Conservation (phyloP, 2,113 vertebrate genomes). For the Dicrurus megarhynchus region DNA sequence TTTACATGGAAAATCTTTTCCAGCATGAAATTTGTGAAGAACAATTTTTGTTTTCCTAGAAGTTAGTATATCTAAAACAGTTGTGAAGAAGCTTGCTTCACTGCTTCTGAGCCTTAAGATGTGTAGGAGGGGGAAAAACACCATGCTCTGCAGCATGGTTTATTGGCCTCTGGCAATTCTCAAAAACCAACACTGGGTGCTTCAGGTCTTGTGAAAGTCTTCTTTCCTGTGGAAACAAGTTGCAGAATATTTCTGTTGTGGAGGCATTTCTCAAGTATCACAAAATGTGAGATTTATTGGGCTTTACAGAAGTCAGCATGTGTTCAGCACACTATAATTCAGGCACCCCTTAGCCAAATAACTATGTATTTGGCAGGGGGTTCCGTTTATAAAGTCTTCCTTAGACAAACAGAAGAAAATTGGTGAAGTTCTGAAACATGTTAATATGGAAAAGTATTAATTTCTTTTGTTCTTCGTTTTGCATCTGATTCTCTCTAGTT, state of each 20-base stretch:
- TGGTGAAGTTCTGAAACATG: neutral
- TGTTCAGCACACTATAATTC: neutral
- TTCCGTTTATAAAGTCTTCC: neutral
- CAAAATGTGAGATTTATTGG: neutral
- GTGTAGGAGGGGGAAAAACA: neutral
- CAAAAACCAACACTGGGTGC: neutral
- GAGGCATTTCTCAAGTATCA: neutral
- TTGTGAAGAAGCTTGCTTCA: neutral
- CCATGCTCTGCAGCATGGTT: neutral
- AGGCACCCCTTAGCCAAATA: neutral
- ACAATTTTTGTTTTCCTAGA: conserved; percentile 29
- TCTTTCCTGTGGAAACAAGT: neutral
- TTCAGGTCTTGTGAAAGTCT: neutral
- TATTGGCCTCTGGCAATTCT: neutral
- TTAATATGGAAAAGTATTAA: neutral
- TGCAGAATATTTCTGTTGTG: neutral
- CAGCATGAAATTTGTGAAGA: neutral
- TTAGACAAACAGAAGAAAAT: neutral
- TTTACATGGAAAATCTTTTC: neutral
- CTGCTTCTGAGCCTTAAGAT: neutral
- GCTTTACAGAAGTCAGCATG: neutral
- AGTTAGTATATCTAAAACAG: neutral
- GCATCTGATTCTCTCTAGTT: too few species aligned
- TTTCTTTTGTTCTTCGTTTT: too few species aligned
- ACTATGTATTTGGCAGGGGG: neutral